These are phyloP conservation scores for Zosterops japonicus DNA, from an alignment of 2,113 vertebrate genomes.

Conservation along the genomic window DNA sequence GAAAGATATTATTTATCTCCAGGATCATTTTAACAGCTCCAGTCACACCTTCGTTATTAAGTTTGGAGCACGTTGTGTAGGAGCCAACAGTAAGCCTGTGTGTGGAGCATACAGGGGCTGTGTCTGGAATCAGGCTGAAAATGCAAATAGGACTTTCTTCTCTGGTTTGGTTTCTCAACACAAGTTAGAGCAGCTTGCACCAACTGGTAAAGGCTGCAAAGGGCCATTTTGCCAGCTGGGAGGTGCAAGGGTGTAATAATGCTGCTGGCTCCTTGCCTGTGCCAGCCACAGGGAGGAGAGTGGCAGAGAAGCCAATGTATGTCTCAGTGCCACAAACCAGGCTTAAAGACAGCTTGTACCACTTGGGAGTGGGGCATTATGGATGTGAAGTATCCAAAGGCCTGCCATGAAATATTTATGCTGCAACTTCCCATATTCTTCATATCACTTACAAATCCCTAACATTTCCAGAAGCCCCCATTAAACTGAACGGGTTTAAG, in stretches of 20 bases:
- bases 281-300: slow-evolving; percentile 47
- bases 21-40: background rate
- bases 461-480: background rate
- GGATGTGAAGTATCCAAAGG: background rate
- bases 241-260: slow-evolving; percentile 56
- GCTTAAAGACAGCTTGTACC: slow-evolving; percentile 58
- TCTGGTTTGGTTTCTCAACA: slow-evolving; percentile 61
- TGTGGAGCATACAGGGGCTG: background rate
- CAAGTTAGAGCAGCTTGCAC: slow-evolving; percentile 70
- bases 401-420: background rate
- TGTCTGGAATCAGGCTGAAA: slow-evolving; percentile 54
- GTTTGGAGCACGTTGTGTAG: background rate
- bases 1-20: slow-evolving; percentile 38
- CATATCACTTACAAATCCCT: background rate
- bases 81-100: slow-evolving; percentile 4
- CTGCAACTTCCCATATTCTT: background rate
- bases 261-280: slow-evolving; percentile 52
- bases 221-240: slow-evolving; percentile 67
- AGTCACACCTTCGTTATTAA: slow-evolving; percentile 57
- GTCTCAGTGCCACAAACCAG: slow-evolving; percentile 4
- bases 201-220: slow-evolving; percentile 69
- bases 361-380: background rate
- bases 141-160: slow-evolving; percentile 63
- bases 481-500: background rate
- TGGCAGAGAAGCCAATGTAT: slow-evolving; percentile 28